These are phyloP conservation scores for Leptonema lineaticorne DNA, from an alignment of 1,140 invertebrate species.

Conservation along the genomic window DNA sequence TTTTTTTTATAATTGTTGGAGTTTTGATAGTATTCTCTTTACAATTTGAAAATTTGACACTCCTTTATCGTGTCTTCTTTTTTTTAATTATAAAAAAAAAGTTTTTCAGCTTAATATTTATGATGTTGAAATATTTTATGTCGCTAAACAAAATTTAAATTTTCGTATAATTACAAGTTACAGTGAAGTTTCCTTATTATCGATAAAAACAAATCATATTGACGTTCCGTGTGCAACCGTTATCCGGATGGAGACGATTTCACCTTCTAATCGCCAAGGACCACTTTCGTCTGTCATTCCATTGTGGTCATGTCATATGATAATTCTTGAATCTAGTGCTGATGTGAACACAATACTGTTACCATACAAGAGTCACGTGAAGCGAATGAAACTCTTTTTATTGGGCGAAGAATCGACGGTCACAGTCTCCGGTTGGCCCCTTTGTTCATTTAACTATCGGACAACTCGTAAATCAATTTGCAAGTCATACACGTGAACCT, in stretches of 20 bases:
- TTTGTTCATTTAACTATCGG: constrained; percentile 31
- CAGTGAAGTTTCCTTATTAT: background rate
- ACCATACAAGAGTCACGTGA: constrained; percentile 17
- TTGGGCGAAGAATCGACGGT: constrained; percentile 19
- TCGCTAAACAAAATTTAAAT: background rate
- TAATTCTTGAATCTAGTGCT: background rate
- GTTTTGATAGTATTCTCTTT: no score
- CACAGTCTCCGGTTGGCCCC: constrained; percentile 12
- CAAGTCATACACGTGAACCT: constrained; percentile 40
- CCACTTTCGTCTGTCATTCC: constrained; percentile 9
- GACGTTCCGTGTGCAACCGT: background rate
- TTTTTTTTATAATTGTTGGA: no score
- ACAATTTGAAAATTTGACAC: no score
- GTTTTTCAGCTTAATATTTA: no score
- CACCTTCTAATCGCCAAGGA: constrained; percentile 9
- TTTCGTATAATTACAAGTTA: no score
- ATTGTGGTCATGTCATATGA: background rate
- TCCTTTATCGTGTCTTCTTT: no score
- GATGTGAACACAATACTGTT: constrained; percentile 3
- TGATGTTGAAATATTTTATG: background rate
- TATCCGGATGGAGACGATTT: background rate
- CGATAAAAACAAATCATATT: background rate
- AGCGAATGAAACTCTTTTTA: constrained; percentile 11
- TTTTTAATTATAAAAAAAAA: no score
- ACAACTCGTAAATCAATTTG: constrained; percentile 41